Conservation (phyloP, 1,140 invertebrate genomes). For the Brachystomella parvula region DNA sequence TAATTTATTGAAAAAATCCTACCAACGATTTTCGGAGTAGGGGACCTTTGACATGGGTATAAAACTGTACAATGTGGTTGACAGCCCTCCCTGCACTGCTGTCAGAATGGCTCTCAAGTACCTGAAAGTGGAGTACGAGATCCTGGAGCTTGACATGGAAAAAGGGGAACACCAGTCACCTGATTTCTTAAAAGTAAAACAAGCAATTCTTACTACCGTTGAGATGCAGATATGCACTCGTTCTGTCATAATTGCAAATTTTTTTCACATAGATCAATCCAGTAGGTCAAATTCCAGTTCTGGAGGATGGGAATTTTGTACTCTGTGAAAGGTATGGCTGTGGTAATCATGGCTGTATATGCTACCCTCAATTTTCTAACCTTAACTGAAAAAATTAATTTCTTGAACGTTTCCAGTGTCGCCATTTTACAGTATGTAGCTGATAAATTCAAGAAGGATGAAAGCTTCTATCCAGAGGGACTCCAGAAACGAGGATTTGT, state of each 20-base stretch:
- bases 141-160: constrained; percentile 57
- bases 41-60: constrained; percentile 11
- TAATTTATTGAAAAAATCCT: too few species aligned
- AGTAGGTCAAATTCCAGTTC: constrained; percentile 66
- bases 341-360: neutral
- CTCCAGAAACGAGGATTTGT: constrained; percentile 57
- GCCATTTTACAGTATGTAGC: constrained; percentile 69
- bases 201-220: neutral
- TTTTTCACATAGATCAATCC: constrained; percentile 55
- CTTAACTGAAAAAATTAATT: too few species aligned
- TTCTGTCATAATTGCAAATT: constrained; percentile 9
- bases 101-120: constrained; percentile 57
- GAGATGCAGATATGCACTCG: neutral
- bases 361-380: neutral
- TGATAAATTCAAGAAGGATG: constrained; percentile 58
- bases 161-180: constrained; percentile 61
- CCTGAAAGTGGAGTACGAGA: constrained; percentile 54
- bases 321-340: constrained; percentile 63
- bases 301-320: constrained; percentile 63
- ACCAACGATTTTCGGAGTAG: neutral
- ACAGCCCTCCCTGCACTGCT: constrained; percentile 64
- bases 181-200: constrained; percentile 56
- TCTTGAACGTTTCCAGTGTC: constrained; percentile 46
- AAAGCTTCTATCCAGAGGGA: constrained; percentile 60
- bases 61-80: constrained; percentile 58